A percentile compares a stretch with the other conserved stretches of the same genome.
phyloP scores from a whole-genome alignment of 2,797 vertebrate species.

The Oryzias dopingdopingensis region DNA sequence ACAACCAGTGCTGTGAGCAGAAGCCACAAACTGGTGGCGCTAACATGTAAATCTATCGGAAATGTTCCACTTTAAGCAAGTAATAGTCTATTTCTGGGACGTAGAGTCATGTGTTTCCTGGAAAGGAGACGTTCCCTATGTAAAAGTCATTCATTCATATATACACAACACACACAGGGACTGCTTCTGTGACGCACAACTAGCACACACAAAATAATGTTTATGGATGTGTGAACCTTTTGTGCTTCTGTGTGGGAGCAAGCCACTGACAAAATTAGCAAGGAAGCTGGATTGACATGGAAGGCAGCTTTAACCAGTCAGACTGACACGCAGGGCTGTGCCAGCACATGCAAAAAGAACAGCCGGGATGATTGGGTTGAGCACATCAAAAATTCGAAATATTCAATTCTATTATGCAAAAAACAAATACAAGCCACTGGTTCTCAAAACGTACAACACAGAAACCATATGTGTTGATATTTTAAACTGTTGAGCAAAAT shows the following conservation, averaged over 20 bases:
- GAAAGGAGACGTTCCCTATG: constrained; percentile 49
- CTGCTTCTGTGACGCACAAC: constrained; percentile 68
- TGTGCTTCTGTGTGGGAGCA: constrained; percentile 39
- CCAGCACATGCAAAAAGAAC: constrained; percentile 30
- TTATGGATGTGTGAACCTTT: constrained; percentile 63
- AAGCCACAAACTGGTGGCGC: constrained; percentile 15
- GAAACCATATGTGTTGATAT: neutral
- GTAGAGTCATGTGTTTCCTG: constrained; percentile 61
- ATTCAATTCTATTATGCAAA: neutral
- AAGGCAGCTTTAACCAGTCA: constrained; percentile 20
- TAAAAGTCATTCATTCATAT: constrained; percentile 69
- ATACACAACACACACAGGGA: constrained; percentile 44
- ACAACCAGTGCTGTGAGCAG: constrained; percentile 16
- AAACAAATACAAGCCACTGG: too few species aligned
- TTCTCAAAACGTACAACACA: neutral
- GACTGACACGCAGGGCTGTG: constrained; percentile 42
- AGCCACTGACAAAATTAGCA: neutral
- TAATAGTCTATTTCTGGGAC: constrained; percentile 71
- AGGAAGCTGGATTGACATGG: neutral
- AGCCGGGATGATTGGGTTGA: constrained; percentile 7
- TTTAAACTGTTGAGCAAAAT: neutral
- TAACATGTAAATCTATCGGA: constrained; percentile 45
- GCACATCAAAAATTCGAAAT: neutral
- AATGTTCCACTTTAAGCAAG: constrained; percentile 63
- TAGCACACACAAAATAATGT: constrained; percentile 60